Evolutionary conservation across 2,113 vertebrate genomes (phyloP).

Genomic region (Geococcyx californianus): DNA sequence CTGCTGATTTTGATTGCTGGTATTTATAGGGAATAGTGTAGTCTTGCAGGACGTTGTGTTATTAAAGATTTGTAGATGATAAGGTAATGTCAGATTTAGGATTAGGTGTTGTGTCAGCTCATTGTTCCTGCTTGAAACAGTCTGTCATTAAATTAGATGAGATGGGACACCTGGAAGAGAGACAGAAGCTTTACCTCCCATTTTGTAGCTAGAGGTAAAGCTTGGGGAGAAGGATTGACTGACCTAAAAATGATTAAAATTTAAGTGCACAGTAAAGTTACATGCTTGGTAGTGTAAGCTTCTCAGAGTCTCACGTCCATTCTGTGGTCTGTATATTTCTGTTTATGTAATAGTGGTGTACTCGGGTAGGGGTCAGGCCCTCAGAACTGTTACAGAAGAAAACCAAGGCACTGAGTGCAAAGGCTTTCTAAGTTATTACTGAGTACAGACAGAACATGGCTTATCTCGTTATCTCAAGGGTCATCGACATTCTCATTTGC

Average conservation of each 20-base stretch:
- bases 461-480: constrained; percentile 31
- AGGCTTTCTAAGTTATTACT: background rate
- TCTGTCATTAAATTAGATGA: background rate
- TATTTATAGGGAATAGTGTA: background rate
- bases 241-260: background rate
- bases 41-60: background rate
- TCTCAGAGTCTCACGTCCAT: rapidly evolving
- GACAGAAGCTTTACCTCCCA: background rate
- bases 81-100: background rate
- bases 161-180: background rate
- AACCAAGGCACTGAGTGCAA: background rate
- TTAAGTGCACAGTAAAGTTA: background rate
- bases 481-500: background rate
- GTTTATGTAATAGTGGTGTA: background rate
- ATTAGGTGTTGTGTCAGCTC: background rate
- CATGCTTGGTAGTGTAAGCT: background rate
- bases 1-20: background rate
- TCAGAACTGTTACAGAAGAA: background rate
- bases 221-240: rapidly evolving
- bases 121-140: background rate
- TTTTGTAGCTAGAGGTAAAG: background rate
- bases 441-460: background rate
- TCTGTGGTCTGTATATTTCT: background rate
- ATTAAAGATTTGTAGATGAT: background rate
- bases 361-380: background rate